Evolutionary conservation across 2,797 vertebrate genomes (phyloP).

Genomic region (Poliocrania exsul): DNA sequence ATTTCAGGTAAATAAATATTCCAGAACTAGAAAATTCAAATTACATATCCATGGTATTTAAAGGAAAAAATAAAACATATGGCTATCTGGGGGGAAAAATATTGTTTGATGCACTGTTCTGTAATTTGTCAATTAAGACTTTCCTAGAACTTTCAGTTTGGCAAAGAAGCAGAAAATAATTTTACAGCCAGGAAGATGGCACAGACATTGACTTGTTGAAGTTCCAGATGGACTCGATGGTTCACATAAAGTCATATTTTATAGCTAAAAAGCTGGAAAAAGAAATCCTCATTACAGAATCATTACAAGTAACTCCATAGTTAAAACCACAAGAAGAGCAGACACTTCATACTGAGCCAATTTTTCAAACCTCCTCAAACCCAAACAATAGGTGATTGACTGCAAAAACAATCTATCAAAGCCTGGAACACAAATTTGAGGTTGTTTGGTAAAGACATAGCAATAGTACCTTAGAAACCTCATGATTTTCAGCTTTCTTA

Average conservation of each 20-base stretch:
- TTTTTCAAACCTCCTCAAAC: neutral
- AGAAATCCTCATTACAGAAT: neutral
- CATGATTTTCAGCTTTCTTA: neutral
- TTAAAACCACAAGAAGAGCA: neutral
- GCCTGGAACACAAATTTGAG: neutral
- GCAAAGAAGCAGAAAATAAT: slow-evolving; percentile 11
- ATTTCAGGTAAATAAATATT: slow-evolving; percentile 17
- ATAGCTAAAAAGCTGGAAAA: neutral
- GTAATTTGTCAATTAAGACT: neutral
- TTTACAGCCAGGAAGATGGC: neutral
- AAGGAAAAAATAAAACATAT: neutral
- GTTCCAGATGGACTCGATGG: neutral
- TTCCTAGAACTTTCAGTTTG: slow-evolving; percentile 20
- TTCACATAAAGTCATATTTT: neutral
- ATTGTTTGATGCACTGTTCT: neutral
- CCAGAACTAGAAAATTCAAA: slow-evolving; percentile 2
- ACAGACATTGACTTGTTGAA: neutral
- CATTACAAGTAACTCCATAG: neutral
- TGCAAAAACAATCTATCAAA: neutral
- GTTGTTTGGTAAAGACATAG: neutral
- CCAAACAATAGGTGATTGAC: neutral
- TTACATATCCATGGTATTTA: neutral
- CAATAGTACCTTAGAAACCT: neutral
- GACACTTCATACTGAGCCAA: neutral
- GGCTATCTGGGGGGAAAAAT: neutral